Conservation (phyloP, 92 coral and sea anemone species). For the Bergia puertoricense region DNA sequence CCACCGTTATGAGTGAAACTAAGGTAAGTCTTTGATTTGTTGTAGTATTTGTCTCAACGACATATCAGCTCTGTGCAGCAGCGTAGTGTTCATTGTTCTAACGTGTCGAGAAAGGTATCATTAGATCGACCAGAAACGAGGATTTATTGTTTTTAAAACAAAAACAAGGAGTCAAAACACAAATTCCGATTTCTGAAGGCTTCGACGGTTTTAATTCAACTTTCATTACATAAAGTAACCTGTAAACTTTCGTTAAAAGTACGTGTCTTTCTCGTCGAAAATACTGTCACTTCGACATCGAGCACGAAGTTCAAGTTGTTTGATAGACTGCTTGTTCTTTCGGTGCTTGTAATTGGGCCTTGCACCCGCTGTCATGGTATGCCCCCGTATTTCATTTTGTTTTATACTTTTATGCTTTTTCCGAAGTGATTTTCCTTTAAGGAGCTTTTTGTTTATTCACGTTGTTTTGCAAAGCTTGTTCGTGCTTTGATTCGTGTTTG, state of each 20-base stretch:
- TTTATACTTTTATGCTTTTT: background rate
- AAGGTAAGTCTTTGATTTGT: slow-evolving; percentile 23
- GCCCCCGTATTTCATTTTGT: background rate
- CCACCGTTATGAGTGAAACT: slow-evolving; percentile 27
- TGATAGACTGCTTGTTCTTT: background rate
- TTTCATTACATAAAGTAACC: background rate
- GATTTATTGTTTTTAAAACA: slow-evolving; percentile 20
- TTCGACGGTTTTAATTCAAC: background rate
- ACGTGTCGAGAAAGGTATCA: background rate
- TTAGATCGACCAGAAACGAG: background rate
- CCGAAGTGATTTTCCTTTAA: background rate
- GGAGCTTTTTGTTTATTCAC: background rate
- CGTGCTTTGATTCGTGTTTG: background rate
- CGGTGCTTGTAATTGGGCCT: background rate
- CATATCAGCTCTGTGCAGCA: background rate
- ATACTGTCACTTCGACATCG: background rate
- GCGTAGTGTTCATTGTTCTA: slow-evolving; percentile 6
- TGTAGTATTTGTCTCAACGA: too few species aligned
- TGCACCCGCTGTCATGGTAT: background rate
- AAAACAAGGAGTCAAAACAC: slow-evolving; percentile 28
- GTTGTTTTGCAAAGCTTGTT: slow-evolving; percentile 1
- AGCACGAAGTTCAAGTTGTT: background rate
- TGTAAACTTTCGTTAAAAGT: background rate
- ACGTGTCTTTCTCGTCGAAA: background rate
- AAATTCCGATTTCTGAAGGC: background rate